These are phyloP conservation scores for Ooceraea biroi DNA, from an alignment of 1,140 invertebrate genomes.

Conservation along the genomic window DNA sequence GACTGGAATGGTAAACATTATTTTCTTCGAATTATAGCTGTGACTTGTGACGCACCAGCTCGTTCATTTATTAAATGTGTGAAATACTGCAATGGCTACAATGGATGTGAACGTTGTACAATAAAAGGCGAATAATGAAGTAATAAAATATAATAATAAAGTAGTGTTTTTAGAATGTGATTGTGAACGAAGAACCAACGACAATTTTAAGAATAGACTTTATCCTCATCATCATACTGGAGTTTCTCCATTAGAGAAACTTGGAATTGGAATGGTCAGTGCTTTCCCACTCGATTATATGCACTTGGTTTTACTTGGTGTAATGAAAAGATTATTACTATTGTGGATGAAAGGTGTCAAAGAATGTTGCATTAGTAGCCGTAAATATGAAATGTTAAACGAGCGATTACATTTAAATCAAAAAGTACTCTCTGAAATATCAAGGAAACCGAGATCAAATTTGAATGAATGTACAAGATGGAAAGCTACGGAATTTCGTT, in stretches of 20 bases:
- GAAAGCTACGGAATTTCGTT: slow-evolving; percentile 16
- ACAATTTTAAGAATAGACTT: background rate
- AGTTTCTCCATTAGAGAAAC: slow-evolving; percentile 3
- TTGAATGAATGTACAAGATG: background rate
- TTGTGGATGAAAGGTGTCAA: slow-evolving; percentile 1
- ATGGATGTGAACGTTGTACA: slow-evolving; percentile 10
- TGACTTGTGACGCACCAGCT: background rate
- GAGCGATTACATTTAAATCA: background rate
- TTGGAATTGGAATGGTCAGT: background rate
- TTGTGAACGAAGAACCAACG: background rate
- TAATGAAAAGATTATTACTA: background rate
- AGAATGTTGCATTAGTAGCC: background rate
- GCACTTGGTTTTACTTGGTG: background rate
- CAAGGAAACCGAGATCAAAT: background rate
- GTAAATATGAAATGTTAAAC: background rate
- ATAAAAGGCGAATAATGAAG: slow-evolving; percentile 5
- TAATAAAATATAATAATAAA: background rate
- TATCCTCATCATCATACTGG: background rate
- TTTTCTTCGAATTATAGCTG: slow-evolving; percentile 12
- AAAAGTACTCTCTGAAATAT: background rate
- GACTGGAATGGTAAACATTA: background rate
- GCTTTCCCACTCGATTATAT: background rate
- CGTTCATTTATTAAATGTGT: slow-evolving; percentile 22
- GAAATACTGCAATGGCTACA: background rate
- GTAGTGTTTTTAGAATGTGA: background rate